These are phyloP conservation scores for Apostichopus japonicus DNA, from an alignment of 35 echinoderm and acorn worm genomes.

Conservation along the genomic window DNA sequence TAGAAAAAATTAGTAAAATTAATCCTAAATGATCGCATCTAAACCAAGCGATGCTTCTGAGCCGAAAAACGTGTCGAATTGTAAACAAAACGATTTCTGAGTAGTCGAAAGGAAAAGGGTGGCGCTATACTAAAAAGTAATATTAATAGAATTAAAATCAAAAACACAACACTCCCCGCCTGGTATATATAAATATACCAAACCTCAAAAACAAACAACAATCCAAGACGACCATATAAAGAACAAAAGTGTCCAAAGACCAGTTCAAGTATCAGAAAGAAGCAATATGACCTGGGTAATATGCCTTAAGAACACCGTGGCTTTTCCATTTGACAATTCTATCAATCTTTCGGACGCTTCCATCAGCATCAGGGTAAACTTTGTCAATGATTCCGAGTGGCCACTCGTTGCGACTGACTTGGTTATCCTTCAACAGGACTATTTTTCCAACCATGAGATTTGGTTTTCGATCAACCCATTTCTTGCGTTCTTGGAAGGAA, in stretches of 20 bases:
- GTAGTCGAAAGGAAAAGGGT: no score
- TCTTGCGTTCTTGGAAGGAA: no score
- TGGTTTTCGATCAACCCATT: no score
- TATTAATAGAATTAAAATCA: no score
- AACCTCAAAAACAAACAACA: not conserved
- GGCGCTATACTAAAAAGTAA: no score
- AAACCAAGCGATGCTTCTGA: no score
- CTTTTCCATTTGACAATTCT: constrained; percentile 11
- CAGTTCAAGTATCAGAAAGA: not conserved
- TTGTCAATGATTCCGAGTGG: constrained; percentile 35
- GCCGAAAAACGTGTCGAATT: no score
- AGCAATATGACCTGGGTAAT: not conserved
- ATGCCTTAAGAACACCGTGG: constrained; percentile 21
- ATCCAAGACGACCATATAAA: not conserved
- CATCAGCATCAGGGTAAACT: constrained; percentile 33
- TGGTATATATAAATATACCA: constrained; percentile 26
- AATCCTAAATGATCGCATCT: no score
- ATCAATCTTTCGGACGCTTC: constrained; percentile 55
- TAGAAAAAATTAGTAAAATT: no score
- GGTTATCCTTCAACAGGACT: constrained; percentile 46
- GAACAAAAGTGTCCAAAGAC: not conserved
- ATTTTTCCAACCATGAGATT: constrained; percentile 58
- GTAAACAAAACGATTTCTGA: no score
- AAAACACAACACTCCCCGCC: constrained; percentile 21
- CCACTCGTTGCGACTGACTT: constrained; percentile 52